Percentiles rank a stretch among this genome's conserved stretches.
Conservation (phyloP, 2,888 invertebrate species). For the Temnothorax ravouxi region DNA sequence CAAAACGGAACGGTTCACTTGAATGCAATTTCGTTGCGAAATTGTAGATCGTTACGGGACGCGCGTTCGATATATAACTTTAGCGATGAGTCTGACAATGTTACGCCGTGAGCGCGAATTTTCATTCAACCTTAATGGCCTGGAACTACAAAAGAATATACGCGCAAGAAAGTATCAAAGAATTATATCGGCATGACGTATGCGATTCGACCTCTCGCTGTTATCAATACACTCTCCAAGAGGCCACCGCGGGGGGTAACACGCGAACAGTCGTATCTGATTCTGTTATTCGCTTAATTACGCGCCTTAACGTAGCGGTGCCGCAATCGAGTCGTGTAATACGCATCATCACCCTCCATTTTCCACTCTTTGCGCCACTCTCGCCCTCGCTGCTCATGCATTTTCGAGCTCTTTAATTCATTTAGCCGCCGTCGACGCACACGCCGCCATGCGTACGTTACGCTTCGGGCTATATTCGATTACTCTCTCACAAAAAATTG, state of each 20-base stretch:
- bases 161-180: slow-evolving; percentile 39
- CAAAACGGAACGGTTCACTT: slow-evolving; percentile 10
- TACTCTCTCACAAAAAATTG: slow-evolving; percentile 44
- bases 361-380: slow-evolving; percentile 73
- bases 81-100: slow-evolving; percentile 67
- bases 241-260: slow-evolving; percentile 77
- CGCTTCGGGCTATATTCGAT: slow-evolving; percentile 49
- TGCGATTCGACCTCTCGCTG: slow-evolving; percentile 66
- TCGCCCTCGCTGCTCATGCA: slow-evolving; percentile 66
- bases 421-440: slow-evolving; percentile 56
- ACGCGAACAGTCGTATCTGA: slow-evolving; percentile 84
- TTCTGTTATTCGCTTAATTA: slow-evolving; percentile 85
- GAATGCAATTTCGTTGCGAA: slow-evolving; percentile 65
- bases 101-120: slow-evolving; percentile 54
- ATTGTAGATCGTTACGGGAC: slow-evolving; percentile 63
- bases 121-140: slow-evolving; percentile 63
- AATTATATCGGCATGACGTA: slow-evolving; percentile 65
- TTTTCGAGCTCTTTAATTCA: slow-evolving; percentile 64
- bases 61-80: slow-evolving; percentile 57
- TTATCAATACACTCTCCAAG: slow-evolving; percentile 74
- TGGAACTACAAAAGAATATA: slow-evolving; percentile 29
- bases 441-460: slow-evolving; percentile 16
- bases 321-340: slow-evolving; percentile 82
- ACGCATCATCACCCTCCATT: slow-evolving; percentile 80
- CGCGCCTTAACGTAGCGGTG: slow-evolving; percentile 82